phyloP scores from a whole-genome alignment of 2,888 invertebrate species.

The Protonemura montana region DNA sequence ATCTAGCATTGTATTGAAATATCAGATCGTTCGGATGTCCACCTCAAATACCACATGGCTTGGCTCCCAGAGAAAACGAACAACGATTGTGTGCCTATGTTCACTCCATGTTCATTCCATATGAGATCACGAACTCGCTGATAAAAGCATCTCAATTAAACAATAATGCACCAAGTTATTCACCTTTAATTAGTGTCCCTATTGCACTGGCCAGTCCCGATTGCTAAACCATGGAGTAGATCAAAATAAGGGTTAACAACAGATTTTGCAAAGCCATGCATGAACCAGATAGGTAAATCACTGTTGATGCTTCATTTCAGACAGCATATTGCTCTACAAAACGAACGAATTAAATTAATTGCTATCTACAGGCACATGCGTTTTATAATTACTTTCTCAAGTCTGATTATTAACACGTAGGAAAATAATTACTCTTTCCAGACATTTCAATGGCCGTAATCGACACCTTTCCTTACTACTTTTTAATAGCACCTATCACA shows the following conservation, averaged over 20 bases:
- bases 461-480: conserved; percentile 8
- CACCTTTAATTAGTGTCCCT: neutral
- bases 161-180: neutral
- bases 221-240: no score
- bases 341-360: conserved; percentile 7
- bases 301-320: neutral
- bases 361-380: neutral
- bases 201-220: neutral
- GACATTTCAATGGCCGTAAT: neutral
- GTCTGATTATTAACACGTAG: conserved; percentile 1
- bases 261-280: no score
- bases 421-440: neutral
- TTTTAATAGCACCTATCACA: neutral
- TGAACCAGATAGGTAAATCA: neutral
- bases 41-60: conserved; percentile 7
- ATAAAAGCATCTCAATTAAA: neutral
- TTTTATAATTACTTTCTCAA: neutral
- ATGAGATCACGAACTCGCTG: neutral
- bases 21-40: conserved; percentile 20
- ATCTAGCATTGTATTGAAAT: conserved; percentile 35
- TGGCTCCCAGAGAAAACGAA: neutral
- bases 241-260: no score
- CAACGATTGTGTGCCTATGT: neutral
- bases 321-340: neutral
- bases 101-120: neutral